Evolutionary conservation across 2,797 vertebrate species (phyloP).

Genomic region (Notolepis coatsorum): DNA sequence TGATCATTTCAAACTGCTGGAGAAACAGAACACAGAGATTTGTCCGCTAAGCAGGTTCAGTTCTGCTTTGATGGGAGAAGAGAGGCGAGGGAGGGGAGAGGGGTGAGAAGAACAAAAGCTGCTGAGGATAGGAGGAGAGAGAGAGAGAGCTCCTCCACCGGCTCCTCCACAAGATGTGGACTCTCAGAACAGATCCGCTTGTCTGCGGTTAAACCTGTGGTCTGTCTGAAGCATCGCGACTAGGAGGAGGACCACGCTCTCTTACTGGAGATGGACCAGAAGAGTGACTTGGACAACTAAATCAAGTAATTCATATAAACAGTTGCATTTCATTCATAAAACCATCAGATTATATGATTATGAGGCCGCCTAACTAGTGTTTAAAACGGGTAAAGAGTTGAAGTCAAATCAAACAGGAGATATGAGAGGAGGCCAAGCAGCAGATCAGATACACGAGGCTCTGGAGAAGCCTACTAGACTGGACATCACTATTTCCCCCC

Average conservation of each 20-base stretch:
- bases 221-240: conserved; percentile 47
- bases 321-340: not conserved
- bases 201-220: conserved; percentile 57
- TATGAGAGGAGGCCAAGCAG: not conserved
- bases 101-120: too few species aligned
- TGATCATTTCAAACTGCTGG: conserved; percentile 82
- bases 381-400: not conserved
- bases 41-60: conserved; percentile 80
- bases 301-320: not conserved
- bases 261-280: not conserved
- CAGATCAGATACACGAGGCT: not conserved
- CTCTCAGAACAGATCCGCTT: conserved; percentile 46
- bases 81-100: not conserved
- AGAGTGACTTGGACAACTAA: not conserved
- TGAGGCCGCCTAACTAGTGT: not conserved
- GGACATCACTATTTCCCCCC: too few species aligned
- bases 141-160: conserved; percentile 27
- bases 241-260: not conserved
- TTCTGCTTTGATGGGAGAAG: conserved; percentile 72
- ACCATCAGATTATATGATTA: too few species aligned
- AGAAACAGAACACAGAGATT: conserved; percentile 81
- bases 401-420: not conserved
- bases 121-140: too few species aligned
- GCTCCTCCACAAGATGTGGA: conserved; percentile 44
- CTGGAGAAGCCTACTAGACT: too few species aligned